These are phyloP conservation scores for Syngnathoides biaculeatus DNA, from an alignment of 2,113 vertebrate species.

Conservation along the genomic window DNA sequence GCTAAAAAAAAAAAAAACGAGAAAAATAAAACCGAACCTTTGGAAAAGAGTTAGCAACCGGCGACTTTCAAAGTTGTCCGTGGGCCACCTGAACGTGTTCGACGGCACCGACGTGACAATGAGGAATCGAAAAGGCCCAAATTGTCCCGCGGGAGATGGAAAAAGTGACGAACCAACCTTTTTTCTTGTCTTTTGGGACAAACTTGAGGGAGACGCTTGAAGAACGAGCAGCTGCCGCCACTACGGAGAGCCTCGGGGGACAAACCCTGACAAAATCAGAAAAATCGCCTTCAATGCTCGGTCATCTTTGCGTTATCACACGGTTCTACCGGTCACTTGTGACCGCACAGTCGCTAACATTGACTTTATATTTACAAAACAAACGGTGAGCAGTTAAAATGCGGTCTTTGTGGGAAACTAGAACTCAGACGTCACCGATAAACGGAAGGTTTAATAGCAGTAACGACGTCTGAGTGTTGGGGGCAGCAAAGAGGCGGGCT, in stretches of 20 bases:
- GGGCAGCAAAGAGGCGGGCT: not conserved
- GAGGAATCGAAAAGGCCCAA: not conserved
- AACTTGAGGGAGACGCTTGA: not conserved
- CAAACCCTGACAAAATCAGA: not conserved
- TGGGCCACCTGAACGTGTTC: too few relatives aligned
- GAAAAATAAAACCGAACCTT: too few relatives aligned
- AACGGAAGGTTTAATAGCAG: not conserved
- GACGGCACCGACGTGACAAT: not conserved
- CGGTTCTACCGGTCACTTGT: too few relatives aligned
- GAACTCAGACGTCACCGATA: too few relatives aligned
- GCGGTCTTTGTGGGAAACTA: too few relatives aligned
- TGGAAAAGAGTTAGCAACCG: not conserved
- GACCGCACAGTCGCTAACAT: too few relatives aligned
- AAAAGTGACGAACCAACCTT: not conserved
- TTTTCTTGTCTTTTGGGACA: not conserved
- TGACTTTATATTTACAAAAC: too few relatives aligned
- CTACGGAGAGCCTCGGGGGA: constrained; percentile 2
- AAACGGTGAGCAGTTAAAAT: too few relatives aligned
- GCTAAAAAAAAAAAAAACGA: too few relatives aligned
- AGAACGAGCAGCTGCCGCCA: constrained; percentile 3
- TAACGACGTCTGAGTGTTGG: fast-evolving
- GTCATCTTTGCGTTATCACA: too few relatives aligned
- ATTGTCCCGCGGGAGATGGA: too few relatives aligned
- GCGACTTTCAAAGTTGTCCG: not conserved
- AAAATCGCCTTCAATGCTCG: too few relatives aligned